Evolutionary conservation across 2,888 invertebrate species (phyloP).

Genomic region (Hyalella azteca): DNA sequence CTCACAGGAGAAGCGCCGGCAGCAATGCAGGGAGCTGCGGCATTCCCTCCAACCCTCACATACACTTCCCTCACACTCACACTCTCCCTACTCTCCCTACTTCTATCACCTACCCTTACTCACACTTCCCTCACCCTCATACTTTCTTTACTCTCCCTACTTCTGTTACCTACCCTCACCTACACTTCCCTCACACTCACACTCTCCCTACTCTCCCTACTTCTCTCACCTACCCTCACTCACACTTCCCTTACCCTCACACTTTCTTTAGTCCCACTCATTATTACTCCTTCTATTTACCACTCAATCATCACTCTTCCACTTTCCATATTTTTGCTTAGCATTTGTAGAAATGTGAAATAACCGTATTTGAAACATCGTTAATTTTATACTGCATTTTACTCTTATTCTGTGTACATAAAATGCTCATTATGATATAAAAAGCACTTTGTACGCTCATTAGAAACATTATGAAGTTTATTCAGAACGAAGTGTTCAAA

Average conservation of each 20-base stretch:
- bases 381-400: too few relatives aligned
- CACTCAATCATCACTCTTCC: background rate
- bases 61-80: constrained; percentile 1
- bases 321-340: background rate
- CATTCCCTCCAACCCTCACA: constrained; percentile 5
- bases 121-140: background rate
- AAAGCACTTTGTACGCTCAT: too few relatives aligned
- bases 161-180: background rate
- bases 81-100: background rate
- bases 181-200: background rate
- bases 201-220: background rate
- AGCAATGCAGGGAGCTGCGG: constrained; percentile 13
- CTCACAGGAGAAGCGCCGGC: background rate
- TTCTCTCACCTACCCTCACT: background rate
- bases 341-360: too few relatives aligned
- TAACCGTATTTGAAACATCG: too few relatives aligned
- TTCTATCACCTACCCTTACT: background rate
- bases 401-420: too few relatives aligned
- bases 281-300: background rate
- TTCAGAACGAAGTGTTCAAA: too few relatives aligned
- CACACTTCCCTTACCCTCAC: background rate
- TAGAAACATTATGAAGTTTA: too few relatives aligned
- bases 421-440: too few relatives aligned
- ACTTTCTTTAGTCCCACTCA: background rate
- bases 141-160: background rate